Base-by-base conservation (phyloP, 2,797 vertebrate genomes). In the Apodemus agrarius region DNA sequence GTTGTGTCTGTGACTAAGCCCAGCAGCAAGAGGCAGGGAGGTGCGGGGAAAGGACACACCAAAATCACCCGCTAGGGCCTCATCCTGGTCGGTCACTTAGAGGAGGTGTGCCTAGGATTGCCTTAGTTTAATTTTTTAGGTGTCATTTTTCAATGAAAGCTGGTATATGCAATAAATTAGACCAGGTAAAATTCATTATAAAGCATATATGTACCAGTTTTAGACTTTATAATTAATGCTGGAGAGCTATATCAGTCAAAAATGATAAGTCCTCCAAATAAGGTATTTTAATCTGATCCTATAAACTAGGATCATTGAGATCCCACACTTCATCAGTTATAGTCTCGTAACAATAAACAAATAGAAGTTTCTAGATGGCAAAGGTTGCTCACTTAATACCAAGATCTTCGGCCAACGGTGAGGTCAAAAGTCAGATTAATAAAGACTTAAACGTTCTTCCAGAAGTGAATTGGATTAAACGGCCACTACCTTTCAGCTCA, bases 101-200 rank as follows among this genome's bases (percentile, higher is more conserved):
- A 89, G 79, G 90, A 46, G 34, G 85, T 37, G 19, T 40, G 72
- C 31, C 22, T 79, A 83, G 78, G 84, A 78, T 16, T 40, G 37
- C 40, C 88, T 54, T 91, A 26, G 6, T 69, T 69, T n/a, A 72
- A 69, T 72, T 63, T 76, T 24, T 75, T 90, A 80, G 78, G 82
- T 87, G 76, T 93, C 86, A 74, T 90, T 94, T 93, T 94, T 65
- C 85, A 88, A 17, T 9, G 82, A 40, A 96, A 75, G 84, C 89
- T 72, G 81, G 52, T 61, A 57, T 24, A 81, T 78, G 79, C 63
- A 89, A 85, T 90, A 93, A 94, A 82, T 83, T 72, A 93, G 79
- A 88, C 89, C 63, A 76, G 81, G 46, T 74, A 90, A 92, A 83
- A 72, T 92, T 96, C 72, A 86, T 92, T 79, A 92, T 83, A 94